phyloP scores from a whole-genome alignment of 2,888 invertebrate genomes.

The Brachyptera putata region DNA sequence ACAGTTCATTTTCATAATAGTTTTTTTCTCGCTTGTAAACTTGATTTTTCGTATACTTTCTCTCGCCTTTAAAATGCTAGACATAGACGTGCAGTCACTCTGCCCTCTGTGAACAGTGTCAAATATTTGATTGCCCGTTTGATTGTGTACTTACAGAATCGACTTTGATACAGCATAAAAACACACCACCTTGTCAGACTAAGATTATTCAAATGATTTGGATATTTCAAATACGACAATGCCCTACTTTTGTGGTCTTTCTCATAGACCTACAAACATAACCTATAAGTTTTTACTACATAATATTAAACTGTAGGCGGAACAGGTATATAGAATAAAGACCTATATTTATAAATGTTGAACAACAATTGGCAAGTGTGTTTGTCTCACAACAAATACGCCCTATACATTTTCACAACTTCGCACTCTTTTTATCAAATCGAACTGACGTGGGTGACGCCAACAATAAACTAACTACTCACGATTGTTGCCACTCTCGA shows the following conservation, averaged over 20 bases:
- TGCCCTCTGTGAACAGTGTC: neutral
- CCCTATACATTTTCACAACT: too few relatives aligned
- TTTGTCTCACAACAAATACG: too few relatives aligned
- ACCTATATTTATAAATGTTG: neutral
- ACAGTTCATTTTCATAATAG: slow-evolving; percentile 3
- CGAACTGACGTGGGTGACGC: too few relatives aligned
- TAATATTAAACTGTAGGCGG: too few relatives aligned
- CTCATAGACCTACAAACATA: neutral
- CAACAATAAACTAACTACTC: too few relatives aligned
- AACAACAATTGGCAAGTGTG: neutral
- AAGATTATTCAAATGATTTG: neutral
- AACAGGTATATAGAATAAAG: neutral
- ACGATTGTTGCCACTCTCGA: too few relatives aligned
- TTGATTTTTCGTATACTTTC: slow-evolving; percentile 9
- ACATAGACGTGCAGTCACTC: neutral
- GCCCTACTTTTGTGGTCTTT: slow-evolving; percentile 8
- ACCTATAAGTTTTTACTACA: too few relatives aligned
- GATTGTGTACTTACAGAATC: neutral
- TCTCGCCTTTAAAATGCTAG: slow-evolving; percentile 5
- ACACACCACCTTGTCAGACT: too few relatives aligned
- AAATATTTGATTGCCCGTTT: neutral
- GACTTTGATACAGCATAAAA: neutral
- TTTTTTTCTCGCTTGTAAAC: neutral
- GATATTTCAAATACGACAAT: neutral
- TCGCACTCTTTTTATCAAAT: too few relatives aligned